Conservation (phyloP, 2,113 vertebrate genomes). For the Nipponia nippon region DNA sequence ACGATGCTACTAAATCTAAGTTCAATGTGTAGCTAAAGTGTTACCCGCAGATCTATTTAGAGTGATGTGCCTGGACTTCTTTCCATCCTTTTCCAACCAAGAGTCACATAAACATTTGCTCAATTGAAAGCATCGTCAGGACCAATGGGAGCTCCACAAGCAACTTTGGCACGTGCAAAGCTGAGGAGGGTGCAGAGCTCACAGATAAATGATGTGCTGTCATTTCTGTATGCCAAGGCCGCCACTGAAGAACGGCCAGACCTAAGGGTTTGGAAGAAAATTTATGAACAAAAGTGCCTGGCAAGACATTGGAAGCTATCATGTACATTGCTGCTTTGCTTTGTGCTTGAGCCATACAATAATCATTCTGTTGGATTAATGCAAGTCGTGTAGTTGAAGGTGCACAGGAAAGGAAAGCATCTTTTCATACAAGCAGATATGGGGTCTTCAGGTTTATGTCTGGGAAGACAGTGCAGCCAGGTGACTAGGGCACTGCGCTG, state of each 20-base stretch:
- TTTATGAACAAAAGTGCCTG: background rate
- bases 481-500: background rate
- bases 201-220: background rate
- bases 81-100: background rate
- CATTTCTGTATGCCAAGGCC: background rate
- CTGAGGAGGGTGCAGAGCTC: background rate
- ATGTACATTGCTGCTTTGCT: background rate
- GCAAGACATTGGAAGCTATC: background rate
- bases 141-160: conserved; percentile 7
- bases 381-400: background rate
- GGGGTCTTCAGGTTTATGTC: background rate
- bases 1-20: conserved; percentile 59
- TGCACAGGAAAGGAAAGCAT: background rate
- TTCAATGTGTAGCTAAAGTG: conserved; percentile 59
- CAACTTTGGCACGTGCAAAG: background rate
- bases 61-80: conserved; percentile 32
- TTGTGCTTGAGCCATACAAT: background rate
- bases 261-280: background rate
- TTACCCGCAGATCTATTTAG: conserved; percentile 62
- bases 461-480: background rate
- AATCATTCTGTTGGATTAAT: background rate
- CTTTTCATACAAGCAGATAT: background rate
- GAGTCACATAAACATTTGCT: conserved; percentile 33
- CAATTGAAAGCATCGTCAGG: background rate
- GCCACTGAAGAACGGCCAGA: background rate